Percentiles rank a stretch among this genome's conserved stretches.
phyloP scores from a whole-genome alignment of 2,888 invertebrate genomes.

The Bellardia pandia region DNA sequence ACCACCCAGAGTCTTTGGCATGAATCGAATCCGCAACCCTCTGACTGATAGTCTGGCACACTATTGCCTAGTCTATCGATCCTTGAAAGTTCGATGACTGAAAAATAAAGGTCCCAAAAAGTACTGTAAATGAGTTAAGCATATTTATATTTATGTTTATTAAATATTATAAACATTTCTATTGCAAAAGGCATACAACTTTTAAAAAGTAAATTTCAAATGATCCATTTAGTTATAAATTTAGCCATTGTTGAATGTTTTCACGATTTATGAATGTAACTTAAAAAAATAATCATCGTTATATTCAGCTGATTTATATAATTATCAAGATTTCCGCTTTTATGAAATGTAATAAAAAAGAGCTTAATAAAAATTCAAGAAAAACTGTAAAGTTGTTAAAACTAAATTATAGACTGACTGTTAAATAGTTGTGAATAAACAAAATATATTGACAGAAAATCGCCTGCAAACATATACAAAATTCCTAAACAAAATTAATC shows the following conservation, averaged over 20 bases:
- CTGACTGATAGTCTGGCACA: no score
- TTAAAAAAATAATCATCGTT: constrained; percentile 26
- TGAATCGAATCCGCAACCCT: no score
- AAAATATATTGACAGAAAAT: background rate
- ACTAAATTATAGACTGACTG: constrained; percentile 64
- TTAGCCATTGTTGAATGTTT: background rate
- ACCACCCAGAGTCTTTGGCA: no score
- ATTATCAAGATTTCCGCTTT: constrained; percentile 62
- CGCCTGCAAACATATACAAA: constrained; percentile 1
- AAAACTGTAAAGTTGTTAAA: constrained; percentile 45
- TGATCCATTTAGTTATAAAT: background rate
- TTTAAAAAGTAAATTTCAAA: no score
- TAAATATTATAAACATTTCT: no score
- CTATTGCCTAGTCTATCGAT: no score
- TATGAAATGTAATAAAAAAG: constrained; percentile 36
- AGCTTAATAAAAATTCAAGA: constrained; percentile 44
- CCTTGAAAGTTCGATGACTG: no score
- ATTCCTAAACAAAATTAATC: background rate
- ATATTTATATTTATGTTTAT: no score
- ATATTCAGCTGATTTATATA: constrained; percentile 41
- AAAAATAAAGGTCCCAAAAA: no score
- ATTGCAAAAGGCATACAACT: no score
- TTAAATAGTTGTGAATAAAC: constrained; percentile 51
- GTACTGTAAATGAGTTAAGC: no score
- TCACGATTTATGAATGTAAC: background rate